Evolutionary conservation across 2,888 invertebrate genomes (phyloP).

Genomic region (Nysson spinosus): DNA sequence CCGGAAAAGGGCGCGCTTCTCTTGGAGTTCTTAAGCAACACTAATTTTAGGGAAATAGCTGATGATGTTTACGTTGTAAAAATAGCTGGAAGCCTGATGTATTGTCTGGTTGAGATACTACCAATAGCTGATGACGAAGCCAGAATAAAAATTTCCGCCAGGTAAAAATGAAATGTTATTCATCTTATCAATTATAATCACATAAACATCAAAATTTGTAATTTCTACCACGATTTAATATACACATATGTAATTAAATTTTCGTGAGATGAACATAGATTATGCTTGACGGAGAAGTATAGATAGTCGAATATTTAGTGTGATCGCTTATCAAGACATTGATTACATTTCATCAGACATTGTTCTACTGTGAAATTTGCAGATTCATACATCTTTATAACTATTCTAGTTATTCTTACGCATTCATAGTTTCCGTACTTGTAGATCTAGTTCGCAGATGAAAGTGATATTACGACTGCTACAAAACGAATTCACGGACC

Average conservation of each 20-base stretch:
- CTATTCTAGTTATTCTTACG: too few relatives aligned
- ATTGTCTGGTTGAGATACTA: conserved; percentile 66
- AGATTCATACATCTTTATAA: too few relatives aligned
- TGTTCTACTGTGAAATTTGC: too few relatives aligned
- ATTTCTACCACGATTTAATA: too few relatives aligned
- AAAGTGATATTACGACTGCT: conserved; percentile 64
- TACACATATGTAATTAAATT: too few relatives aligned
- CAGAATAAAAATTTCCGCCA: conserved; percentile 59
- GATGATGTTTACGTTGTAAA: conserved; percentile 58
- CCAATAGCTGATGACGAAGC: conserved; percentile 35
- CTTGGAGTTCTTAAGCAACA: conserved; percentile 52
- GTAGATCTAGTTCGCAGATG: conserved; percentile 64
- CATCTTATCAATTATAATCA: background rate
- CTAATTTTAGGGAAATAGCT: conserved; percentile 57
- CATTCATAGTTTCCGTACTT: conserved; percentile 12
- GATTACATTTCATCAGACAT: too few relatives aligned
- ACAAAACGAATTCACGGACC: conserved; percentile 60
- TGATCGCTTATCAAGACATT: background rate
- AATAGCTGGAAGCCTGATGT: conserved; percentile 55
- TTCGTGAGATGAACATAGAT: too few relatives aligned
- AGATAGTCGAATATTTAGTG: too few relatives aligned
- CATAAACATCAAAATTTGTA: too few relatives aligned
- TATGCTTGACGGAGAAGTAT: too few relatives aligned
- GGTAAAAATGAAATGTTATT: conserved; percentile 48
- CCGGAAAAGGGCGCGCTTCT: conserved; percentile 38